A percentile compares a stretch with the other conserved stretches of the same genome.
Evolutionary conservation across 2,113 vertebrate species (phyloP).

Genomic region (Micronycteris hirsuta): DNA sequence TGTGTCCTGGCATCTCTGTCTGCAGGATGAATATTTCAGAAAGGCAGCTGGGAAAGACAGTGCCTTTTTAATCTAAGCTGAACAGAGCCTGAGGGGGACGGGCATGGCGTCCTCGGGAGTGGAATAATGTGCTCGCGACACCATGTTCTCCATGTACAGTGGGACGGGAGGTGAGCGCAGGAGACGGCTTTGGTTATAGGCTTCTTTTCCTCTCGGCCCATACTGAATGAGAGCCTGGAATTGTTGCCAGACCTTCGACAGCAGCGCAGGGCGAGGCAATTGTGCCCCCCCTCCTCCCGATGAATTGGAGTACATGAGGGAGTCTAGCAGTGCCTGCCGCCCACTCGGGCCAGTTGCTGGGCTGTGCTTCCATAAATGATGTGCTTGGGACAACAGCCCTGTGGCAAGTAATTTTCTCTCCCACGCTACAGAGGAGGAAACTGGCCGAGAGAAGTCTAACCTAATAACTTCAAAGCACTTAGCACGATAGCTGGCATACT

Average conservation of each 20-base stretch:
- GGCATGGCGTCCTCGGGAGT: background rate
- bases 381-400: background rate
- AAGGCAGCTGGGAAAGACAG: conserved; percentile 55
- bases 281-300: background rate
- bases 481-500: background rate
- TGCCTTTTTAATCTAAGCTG: conserved; percentile 55
- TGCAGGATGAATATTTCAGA: background rate
- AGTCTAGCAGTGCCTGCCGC: background rate
- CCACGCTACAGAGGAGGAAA: background rate
- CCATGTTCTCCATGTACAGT: background rate
- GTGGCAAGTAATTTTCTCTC: background rate
- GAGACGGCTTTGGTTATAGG: background rate
- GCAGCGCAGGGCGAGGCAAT: background rate
- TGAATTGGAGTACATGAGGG: background rate
- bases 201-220: background rate
- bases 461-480: background rate
- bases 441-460: background rate
- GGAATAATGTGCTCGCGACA: background rate
- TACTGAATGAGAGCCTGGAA: conserved; percentile 21
- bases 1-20: background rate
- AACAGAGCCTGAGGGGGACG: conserved; percentile 35
- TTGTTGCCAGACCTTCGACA: conserved; percentile 29
- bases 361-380: background rate
- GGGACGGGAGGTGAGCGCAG: background rate
- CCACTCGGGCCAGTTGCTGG: background rate